Evolutionary conservation across 1,140 invertebrate species (phyloP).

Genomic region (Epicauta chinensis): DNA sequence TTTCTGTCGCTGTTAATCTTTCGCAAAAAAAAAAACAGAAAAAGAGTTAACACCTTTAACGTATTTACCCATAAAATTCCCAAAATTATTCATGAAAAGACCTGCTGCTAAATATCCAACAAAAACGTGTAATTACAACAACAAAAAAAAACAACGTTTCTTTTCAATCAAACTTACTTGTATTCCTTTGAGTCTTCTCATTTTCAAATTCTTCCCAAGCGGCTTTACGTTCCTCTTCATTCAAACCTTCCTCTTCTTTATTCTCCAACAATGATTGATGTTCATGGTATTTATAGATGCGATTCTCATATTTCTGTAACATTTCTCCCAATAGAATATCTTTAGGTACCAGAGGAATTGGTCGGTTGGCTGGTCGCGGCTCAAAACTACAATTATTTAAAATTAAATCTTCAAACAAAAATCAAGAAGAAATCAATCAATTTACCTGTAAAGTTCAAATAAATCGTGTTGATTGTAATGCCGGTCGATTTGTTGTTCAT

Average conservation of each 20-base stretch:
- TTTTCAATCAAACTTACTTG: slow-evolving; percentile 10
- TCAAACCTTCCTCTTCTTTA: slow-evolving; percentile 81
- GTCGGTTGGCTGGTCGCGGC: slow-evolving; percentile 29
- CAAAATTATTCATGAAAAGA: not conserved
- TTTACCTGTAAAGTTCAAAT: slow-evolving; percentile 66
- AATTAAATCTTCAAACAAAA: too few species aligned
- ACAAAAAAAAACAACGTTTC: not conserved
- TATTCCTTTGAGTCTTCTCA: slow-evolving; percentile 51
- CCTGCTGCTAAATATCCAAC: not conserved
- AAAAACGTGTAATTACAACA: not conserved
- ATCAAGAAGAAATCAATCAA: not conserved
- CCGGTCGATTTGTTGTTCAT: slow-evolving; percentile 80
- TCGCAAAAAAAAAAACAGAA: not conserved
- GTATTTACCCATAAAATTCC: not conserved
- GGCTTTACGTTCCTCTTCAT: slow-evolving; percentile 86
- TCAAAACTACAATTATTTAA: slow-evolving; percentile 34
- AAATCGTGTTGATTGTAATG: slow-evolving; percentile 72
- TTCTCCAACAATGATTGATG: slow-evolving; percentile 81
- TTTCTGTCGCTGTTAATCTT: too few species aligned
- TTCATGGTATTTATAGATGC: slow-evolving; percentile 67
- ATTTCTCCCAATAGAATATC: slow-evolving; percentile 70
- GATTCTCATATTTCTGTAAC: slow-evolving; percentile 55
- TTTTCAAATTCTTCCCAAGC: slow-evolving; percentile 94
- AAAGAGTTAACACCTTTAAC: not conserved
- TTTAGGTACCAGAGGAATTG: slow-evolving; percentile 54